Evolutionary conservation across 2,888 invertebrate genomes (phyloP), one percentile per base, ranked within the genome.

Genomic region (Drosophila peninsularis): DNA sequence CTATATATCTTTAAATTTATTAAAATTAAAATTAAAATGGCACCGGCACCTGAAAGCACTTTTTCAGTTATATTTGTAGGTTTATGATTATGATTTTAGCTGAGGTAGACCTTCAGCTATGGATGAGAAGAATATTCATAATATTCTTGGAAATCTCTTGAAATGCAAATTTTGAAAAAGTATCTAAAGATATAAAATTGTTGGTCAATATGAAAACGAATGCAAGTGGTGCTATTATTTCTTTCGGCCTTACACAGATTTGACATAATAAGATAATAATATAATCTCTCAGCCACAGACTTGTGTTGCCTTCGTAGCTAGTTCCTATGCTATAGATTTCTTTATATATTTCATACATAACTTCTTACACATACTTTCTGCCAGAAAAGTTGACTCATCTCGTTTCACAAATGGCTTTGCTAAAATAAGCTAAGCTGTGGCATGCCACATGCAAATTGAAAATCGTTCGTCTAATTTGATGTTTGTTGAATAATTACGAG

Each of bases 401-500:
- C 10, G 32, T 1, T 17, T 10, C 17, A 6, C 17, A 10, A 19
- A 34, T 19, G 32, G 7, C 5, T 17, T 10, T 14, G 32, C 5
- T 34, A 1, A 19, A 36, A 24, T 9, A 52, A 24, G 36, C n/a
- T 2, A 52, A 24, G 11, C 1, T 36, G 17, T 37, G 52, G 24
- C 37, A n/a, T 24, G n/a, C 36, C 36, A 37, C 24, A 30, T 21
- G 49, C 14, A 21, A 34, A 34, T 21, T 21, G 30, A 21, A 50
- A 50, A 50, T 7, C 5, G 2, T 50, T 34, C 10, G 21, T 50
- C 14, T 50, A 50, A 32, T 32, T 32, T 34, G 4, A 50, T 50
- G 14, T 50, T 34, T 50, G 49, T 34, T 32, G 34, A 50, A 50
- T 14, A 44, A 61, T 44, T 61, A 36, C 9, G 5, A 7, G 30